Conservation (phyloP, 2,888 invertebrate species). For the Panopea generosa region DNA sequence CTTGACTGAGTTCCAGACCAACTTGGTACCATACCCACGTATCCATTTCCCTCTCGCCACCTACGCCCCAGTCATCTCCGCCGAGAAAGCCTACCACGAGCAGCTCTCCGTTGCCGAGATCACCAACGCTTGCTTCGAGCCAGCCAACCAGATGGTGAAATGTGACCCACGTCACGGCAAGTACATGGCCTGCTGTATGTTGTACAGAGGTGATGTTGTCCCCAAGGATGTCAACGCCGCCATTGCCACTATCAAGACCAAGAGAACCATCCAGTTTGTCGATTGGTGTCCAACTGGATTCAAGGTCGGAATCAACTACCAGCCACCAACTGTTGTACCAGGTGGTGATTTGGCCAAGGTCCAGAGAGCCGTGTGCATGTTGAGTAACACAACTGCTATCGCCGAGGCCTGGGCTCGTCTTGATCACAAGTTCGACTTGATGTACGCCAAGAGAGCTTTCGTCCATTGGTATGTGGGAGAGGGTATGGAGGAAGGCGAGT, state of each 20-base stretch:
- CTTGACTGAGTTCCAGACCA: too few species aligned
- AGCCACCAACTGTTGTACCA: conserved; percentile 88
- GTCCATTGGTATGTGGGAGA: conserved; percentile 72
- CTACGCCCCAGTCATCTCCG: conserved; percentile 96
- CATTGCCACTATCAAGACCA: conserved; percentile 83
- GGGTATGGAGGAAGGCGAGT: conserved; percentile 77
- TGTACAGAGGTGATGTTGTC: conserved; percentile 92
- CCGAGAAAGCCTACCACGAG: conserved; percentile 95
- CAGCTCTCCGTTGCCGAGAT: conserved; percentile 86
- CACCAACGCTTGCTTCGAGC: conserved; percentile 91
- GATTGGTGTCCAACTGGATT: conserved; percentile 83
- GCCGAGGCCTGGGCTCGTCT: conserved; percentile 94
- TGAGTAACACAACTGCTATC: conserved; percentile 96
- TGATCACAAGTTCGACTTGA: conserved; percentile 76
- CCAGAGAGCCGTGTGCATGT: conserved; percentile 91
- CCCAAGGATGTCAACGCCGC: conserved; percentile 78
- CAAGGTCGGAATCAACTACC: conserved; percentile 94
- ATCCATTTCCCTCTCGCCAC: conserved; percentile 94
- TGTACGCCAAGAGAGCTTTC: conserved; percentile 74
- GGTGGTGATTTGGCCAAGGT: conserved; percentile 81
- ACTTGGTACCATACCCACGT: conserved; percentile 84
- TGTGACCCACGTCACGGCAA: conserved; percentile 86
- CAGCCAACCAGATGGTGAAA: conserved; percentile 95
- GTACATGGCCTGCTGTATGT: conserved; percentile 97
- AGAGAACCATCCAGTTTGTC: conserved; percentile 82